Evolutionary conservation across 1,140 invertebrate genomes (phyloP), one percentile per base, ranked within the genome.

Genomic region (Drosophila aff.): DNA sequence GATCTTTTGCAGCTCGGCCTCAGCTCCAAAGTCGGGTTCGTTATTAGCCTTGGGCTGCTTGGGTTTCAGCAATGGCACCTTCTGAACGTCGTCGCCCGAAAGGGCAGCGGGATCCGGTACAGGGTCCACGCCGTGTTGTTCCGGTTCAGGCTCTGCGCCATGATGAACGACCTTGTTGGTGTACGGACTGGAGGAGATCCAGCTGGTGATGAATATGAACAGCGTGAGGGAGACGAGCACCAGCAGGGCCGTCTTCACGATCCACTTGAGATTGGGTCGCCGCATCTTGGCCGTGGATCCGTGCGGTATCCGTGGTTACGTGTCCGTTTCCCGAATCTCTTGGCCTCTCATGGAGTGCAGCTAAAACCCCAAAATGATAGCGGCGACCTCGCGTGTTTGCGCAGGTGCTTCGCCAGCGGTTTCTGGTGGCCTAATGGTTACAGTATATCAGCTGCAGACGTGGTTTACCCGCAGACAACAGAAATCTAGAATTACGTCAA

Each of bases 231-330:
- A 82, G 40, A 92, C 13, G 18, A 92, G 41, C 40, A 91, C 15
- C 44, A 92, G 53, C 31, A 83, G 55, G 7, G 64, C 52, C 16
- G 91, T 66, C 69, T 92, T 92, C 13, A 91, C 62, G 52, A 92
- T 71, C 91, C 91, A 92, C 57, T 91, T 92, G 21, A 92, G 46
- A 60, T 92, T 92, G n/a, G 85, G 91, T 41, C 91, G 86, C 55
- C 91, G 78, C 91, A 92, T 92, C 66, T 58, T 81, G 41, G 21
- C 38, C 28, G n/a, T n/a, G 52, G 13, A 38, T 23, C 52, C 52
- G 33, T 6, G 52, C 33, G 52, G 52, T 43, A 76, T 64, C 47
- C 47, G 46, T 64, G 73, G 63, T 57, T 79, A 90, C 81, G 85
- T 89, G 85, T 90, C 74, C 77, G 73, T 36, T 38, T 33, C 26